phyloP scores from a whole-genome alignment of 2,888 invertebrate genomes.

The Megamerina dolium region DNA sequence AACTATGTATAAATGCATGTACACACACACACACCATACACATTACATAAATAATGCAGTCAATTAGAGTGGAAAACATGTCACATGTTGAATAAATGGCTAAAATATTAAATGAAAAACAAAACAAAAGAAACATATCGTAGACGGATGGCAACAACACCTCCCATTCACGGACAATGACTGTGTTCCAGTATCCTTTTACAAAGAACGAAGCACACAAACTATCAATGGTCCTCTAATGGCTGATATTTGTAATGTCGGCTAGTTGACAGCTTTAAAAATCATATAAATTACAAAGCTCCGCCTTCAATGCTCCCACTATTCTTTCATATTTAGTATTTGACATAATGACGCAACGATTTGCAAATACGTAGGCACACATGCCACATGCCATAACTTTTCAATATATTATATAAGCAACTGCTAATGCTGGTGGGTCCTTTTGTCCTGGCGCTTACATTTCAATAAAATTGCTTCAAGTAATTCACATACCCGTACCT shows the following conservation, averaged over 20 bases:
- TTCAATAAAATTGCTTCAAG: too few species aligned
- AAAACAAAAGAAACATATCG: too few species aligned
- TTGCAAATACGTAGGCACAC: neutral
- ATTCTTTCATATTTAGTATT: neutral
- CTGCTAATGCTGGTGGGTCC: neutral
- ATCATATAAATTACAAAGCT: neutral
- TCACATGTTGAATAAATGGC: conserved; percentile 3
- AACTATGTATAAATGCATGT: too few species aligned
- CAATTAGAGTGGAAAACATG: conserved; percentile 10
- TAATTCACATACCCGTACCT: too few species aligned
- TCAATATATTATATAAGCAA: too few species aligned
- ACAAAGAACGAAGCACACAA: too few species aligned
- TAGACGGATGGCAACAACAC: too few species aligned
- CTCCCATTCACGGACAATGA: too few species aligned
- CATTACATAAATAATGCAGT: conserved; percentile 11
- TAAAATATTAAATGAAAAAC: too few species aligned
- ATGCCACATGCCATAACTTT: neutral
- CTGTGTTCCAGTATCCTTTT: too few species aligned
- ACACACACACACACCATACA: neutral
- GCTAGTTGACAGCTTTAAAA: conserved; percentile 4
- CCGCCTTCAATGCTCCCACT: neutral
- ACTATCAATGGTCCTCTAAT: too few species aligned
- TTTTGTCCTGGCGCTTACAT: neutral
- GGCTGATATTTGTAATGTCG: too few species aligned
- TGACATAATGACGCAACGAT: neutral